Conservation (phyloP, 2,113 vertebrate genomes). For the Passer domesticus region DNA sequence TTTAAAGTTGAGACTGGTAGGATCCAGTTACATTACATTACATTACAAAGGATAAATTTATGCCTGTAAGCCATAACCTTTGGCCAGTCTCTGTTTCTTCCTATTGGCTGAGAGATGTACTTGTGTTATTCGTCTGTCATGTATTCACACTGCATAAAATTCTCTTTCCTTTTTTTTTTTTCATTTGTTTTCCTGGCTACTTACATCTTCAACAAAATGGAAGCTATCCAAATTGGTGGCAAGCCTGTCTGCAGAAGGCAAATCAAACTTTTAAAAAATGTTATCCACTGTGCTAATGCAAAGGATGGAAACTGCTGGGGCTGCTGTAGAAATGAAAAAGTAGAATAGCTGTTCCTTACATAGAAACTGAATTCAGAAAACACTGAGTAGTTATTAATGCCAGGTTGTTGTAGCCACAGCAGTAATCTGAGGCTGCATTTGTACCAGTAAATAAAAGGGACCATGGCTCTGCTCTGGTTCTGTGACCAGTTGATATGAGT, state of each 20-base stretch:
- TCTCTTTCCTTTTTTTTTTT: not conserved
- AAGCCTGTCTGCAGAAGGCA: not conserved
- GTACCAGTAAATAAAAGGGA: not conserved
- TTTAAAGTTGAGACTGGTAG: slow-evolving; percentile 73
- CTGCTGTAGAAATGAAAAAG: not conserved
- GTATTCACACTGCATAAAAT: slow-evolving; percentile 34
- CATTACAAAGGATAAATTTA: slow-evolving; percentile 66
- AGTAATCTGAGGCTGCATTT: not conserved
- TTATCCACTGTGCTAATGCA: not conserved
- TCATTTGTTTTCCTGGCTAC: not conserved
- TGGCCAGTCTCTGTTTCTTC: slow-evolving; percentile 56
- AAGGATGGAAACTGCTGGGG: not conserved
- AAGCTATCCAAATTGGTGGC: not conserved
- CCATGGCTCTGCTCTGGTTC: not conserved
- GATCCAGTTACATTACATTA: slow-evolving; percentile 74
- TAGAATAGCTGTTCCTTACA: not conserved
- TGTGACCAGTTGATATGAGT: not conserved
- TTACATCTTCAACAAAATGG: not conserved
- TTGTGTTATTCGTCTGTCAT: slow-evolving; percentile 13
- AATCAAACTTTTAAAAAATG: not conserved
- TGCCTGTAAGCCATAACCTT: slow-evolving; percentile 65
- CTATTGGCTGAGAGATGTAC: slow-evolving; percentile 1
- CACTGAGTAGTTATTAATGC: not conserved
- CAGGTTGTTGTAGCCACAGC: not conserved
- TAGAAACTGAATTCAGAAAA: not conserved